Evolutionary conservation across 2,113 vertebrate species (phyloP).

Genomic region (Tyto alba): DNA sequence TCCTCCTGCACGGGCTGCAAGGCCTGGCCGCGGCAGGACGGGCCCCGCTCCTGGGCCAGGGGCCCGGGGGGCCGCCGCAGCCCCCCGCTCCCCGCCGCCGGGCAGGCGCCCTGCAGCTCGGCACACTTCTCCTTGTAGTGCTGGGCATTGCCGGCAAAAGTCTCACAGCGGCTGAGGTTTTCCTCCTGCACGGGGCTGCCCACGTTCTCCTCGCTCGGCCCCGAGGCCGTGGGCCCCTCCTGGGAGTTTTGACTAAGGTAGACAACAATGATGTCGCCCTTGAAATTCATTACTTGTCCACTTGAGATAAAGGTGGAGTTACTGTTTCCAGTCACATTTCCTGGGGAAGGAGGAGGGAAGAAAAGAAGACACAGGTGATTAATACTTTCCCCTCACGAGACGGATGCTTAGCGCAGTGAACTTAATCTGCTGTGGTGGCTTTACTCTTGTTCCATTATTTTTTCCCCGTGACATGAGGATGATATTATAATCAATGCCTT

Average conservation of each 20-base stretch:
- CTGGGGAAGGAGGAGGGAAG: constrained; percentile 61
- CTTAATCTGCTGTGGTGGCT: background rate
- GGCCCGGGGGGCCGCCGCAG: background rate
- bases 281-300: constrained; percentile 99
- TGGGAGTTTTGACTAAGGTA: constrained; percentile 90
- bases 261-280: constrained; percentile 92
- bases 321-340: constrained; percentile 91
- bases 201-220: constrained; percentile 69
- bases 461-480: background rate
- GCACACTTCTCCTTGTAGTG: constrained; percentile 63
- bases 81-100: background rate
- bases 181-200: constrained; percentile 90
- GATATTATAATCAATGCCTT: constrained; percentile 10
- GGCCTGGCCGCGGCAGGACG: background rate
- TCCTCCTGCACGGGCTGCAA: constrained; percentile 73
- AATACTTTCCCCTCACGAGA: constrained; percentile 8
- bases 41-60: constrained; percentile 65
- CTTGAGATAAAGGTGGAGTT: constrained; percentile 98
- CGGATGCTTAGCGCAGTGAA: background rate
- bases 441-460: constrained; percentile 2
- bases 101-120: constrained; percentile 28
- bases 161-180: constrained; percentile 73
- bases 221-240: constrained; percentile 54
- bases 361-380: constrained; percentile 23
- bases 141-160: constrained; percentile 71